Percentiles rank a stretch among this genome's conserved stretches.
phyloP scores from a whole-genome alignment of 2,797 vertebrate genomes.

The Eleutherodactylus coqui region DNA sequence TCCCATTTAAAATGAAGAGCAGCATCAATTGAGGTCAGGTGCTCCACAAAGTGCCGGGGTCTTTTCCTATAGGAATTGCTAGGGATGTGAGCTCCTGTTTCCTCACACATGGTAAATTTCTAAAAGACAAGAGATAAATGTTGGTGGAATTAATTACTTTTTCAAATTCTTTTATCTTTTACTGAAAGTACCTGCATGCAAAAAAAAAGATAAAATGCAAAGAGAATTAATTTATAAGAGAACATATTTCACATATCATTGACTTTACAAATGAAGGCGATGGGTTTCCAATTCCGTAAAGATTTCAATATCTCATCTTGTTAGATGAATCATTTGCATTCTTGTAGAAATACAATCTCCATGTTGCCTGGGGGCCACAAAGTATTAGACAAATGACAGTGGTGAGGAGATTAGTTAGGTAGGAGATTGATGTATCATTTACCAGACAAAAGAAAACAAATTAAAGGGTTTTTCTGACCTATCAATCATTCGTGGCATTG shows the following conservation, averaged over 20 bases:
- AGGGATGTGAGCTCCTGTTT: not conserved
- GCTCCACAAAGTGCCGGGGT: not conserved
- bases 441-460: conserved; percentile 17
- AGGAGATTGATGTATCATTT: not conserved
- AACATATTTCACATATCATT: conserved; percentile 61
- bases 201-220: conserved; percentile 21
- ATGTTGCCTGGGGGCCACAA: conserved; percentile 42
- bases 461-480: no score
- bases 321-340: conserved; percentile 59
- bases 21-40: not conserved
- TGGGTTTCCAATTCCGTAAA: conserved; percentile 49
- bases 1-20: not conserved
- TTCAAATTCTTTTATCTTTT: conserved; percentile 26
- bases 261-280: conserved; percentile 58
- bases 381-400: conserved; percentile 32
- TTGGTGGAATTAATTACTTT: not conserved
- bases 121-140: not conserved
- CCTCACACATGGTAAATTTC: not conserved
- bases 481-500: no score
- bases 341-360: conserved; percentile 55
- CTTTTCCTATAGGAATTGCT: not conserved
- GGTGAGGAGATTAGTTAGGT: conserved; percentile 27
- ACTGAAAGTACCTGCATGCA: not conserved
- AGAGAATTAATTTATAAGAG: conserved; percentile 58
- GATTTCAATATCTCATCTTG: conserved; percentile 58